These are phyloP conservation scores for Halichoeres trimaculatus DNA, from an alignment of 2,113 vertebrate species.

Conservation along the genomic window DNA sequence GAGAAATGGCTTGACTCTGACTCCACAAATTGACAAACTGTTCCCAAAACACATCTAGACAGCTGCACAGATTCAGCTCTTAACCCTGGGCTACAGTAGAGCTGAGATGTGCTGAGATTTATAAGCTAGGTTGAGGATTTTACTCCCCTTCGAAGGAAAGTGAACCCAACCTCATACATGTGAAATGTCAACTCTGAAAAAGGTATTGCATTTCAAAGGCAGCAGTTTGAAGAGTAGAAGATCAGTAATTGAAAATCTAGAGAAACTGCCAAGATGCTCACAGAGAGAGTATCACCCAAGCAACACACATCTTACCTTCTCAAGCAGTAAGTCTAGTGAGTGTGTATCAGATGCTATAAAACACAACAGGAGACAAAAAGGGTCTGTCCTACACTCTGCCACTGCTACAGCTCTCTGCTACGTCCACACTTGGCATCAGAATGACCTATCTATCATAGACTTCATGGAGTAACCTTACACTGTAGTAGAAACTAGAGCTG, in stretches of 20 bases:
- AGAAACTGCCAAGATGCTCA: neutral
- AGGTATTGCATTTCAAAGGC: neutral
- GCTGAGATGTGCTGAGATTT: neutral
- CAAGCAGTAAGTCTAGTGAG: conserved; percentile 5
- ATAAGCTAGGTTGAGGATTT: neutral
- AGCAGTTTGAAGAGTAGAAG: conserved; percentile 4
- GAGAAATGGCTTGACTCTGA: conserved; percentile 3
- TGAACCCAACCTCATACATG: neutral
- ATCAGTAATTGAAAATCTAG: no score
- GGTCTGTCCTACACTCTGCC: conserved; percentile 12
- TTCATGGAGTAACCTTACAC: conserved; percentile 79
- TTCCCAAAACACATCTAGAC: conserved; percentile 8
- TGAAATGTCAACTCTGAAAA: neutral
- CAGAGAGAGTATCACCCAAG: conserved; percentile 8
- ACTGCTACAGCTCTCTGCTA: conserved; percentile 41
- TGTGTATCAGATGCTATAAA: neutral
- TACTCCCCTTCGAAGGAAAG: neutral
- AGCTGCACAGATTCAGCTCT: neutral
- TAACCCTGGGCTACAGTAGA: neutral
- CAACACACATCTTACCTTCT: conserved; percentile 58
- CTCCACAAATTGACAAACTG: neutral
- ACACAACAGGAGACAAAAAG: conserved; percentile 6
- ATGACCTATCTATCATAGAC: conserved; percentile 71
- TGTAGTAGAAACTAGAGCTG: conserved; percentile 80
- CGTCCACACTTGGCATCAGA: conserved; percentile 64